phyloP scores from a whole-genome alignment of 2,113 vertebrate species.

The Camelus dromedarius region DNA sequence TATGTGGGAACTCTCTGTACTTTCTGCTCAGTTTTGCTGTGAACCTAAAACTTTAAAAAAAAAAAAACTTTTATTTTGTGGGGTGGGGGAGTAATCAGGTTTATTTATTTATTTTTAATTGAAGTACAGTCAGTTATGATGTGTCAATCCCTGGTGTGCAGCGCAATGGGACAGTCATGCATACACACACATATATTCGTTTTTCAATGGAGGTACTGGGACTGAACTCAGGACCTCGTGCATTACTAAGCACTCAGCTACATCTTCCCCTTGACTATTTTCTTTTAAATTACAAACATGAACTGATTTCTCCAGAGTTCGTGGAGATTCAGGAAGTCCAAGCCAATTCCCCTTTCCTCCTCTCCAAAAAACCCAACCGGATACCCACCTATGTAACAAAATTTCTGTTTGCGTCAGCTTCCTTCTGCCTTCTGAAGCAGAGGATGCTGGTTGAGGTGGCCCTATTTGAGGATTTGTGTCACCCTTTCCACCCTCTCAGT shows the following conservation, averaged over 20 bases:
- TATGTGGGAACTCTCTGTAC: background rate
- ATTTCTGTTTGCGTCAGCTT: background rate
- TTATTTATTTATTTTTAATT: no score
- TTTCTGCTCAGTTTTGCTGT: background rate
- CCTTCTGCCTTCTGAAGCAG: background rate
- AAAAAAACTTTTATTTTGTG: no score
- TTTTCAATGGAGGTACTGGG: no score
- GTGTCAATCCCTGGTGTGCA: no score
- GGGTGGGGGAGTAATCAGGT: no score
- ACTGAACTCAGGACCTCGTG: no score
- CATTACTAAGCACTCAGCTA: no score
- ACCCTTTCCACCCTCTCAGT: background rate
- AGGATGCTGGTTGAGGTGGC: background rate
- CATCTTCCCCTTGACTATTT: background rate
- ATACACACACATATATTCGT: no score
- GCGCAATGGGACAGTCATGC: no score
- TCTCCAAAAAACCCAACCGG: background rate
- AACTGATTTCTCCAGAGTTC: background rate
- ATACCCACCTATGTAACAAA: background rate
- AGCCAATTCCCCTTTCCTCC: background rate
- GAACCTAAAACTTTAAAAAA: background rate
- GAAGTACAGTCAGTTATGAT: no score
- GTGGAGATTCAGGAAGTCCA: background rate
- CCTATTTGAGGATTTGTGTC: background rate
- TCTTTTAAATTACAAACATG: background rate